Percentiles rank a stretch among this genome's conserved stretches.
Evolutionary conservation across 1,140 invertebrate genomes (phyloP).

Genomic region (Drosophila tani): DNA sequence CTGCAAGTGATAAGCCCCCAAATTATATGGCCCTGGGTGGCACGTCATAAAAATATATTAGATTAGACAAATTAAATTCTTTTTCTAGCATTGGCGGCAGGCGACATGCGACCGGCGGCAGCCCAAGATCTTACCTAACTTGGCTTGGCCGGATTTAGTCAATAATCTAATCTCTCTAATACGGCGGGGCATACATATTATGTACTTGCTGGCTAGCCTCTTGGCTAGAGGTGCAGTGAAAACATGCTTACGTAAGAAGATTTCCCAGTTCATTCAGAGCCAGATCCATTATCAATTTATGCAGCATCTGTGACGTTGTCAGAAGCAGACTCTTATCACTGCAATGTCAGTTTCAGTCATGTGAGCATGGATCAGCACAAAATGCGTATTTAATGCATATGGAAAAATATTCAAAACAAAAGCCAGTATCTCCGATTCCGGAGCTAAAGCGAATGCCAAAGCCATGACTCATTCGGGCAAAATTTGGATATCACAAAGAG

Average conservation of each 20-base stretch:
- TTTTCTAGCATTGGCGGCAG: constrained; percentile 18
- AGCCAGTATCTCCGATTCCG: constrained; percentile 2
- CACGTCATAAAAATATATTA: constrained; percentile 59
- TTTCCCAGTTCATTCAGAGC: constrained; percentile 9
- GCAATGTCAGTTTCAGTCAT: constrained; percentile 18
- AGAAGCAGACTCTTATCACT: constrained; percentile 15
- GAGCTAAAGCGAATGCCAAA: constrained; percentile 3
- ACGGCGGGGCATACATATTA: constrained; percentile 25
- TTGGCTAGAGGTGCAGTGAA: constrained; percentile 19
- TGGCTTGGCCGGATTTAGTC: constrained; percentile 33
- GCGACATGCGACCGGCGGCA: background rate
- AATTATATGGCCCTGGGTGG: constrained; percentile 43
- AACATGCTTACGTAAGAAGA: constrained; percentile 21
- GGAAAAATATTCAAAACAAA: background rate
- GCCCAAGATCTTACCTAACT: constrained; percentile 39
- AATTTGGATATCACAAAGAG: constrained; percentile 7
- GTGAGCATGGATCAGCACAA: constrained; percentile 27
- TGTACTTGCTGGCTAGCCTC: background rate
- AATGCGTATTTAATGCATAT: constrained; percentile 8
- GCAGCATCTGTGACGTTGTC: constrained; percentile 28
- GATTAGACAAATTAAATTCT: constrained; percentile 59
- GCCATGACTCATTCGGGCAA: constrained; percentile 10
- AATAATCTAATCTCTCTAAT: constrained; percentile 34
- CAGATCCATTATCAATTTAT: constrained; percentile 16
- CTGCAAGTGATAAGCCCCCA: constrained; percentile 49